Base-by-base conservation (phyloP, 2,888 invertebrate species). In the Monochamus alternatus region DNA sequence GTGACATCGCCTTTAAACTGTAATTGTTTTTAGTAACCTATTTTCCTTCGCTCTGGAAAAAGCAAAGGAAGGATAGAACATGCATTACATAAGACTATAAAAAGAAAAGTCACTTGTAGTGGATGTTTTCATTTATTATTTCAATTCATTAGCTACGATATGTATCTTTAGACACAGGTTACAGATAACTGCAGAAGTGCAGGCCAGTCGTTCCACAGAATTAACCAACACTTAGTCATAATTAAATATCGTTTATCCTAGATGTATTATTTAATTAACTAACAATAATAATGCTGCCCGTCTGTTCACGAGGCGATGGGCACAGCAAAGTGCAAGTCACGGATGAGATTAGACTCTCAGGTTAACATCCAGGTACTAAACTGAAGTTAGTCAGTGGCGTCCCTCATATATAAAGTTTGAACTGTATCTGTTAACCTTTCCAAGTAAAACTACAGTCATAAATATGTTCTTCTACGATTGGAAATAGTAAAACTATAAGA, bases 321-420 rank as follows among this genome's bases (percentile, higher is more conserved):
- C 73, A 70, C 73, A 60, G 43, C 55, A 63, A 68, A 74, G 66
- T 74, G 76, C 78, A 76, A 78, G 78, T 78, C 78, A 78, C 76
- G 76, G 65, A 7, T 73, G 75, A 78, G 73, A 78, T 78, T 76
- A 78, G 72, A 73, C 76, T 75, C 78, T 68, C 70, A 63, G 76
- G 78, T 71, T 55, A 67, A 55, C 55, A 67, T 67, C 52, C 51
- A n/a, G 55, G 31, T 67, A 12, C 47, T 67, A 43, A 71, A 62
- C 44, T 60, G 67, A 51, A 51, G 58, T 43, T 38, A 10, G 71
- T 3, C 62, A 63, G 62, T 22, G 62, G 52, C 72, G 62, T 72
- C 2, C 38, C 3, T 2, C 14, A 55, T 14, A 55, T 14, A 14
- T 55, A 55, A n/a, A 14, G 22, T 22, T 22, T 22, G 14, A 55